phyloP scores from a whole-genome alignment of 2,113 vertebrate genomes.

The Rhea americana region DNA sequence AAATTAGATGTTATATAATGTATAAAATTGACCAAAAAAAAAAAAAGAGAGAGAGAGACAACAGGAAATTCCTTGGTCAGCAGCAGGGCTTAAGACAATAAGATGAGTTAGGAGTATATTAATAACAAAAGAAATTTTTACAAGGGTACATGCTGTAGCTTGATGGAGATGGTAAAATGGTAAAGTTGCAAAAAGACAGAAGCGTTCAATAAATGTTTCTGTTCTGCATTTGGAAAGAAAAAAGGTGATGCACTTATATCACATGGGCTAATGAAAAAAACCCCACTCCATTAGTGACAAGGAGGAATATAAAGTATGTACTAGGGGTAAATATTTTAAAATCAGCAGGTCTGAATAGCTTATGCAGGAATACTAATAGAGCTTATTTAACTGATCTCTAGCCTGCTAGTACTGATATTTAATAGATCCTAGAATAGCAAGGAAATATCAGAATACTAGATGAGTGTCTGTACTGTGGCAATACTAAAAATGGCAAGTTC shows the following conservation, averaged over 20 bases:
- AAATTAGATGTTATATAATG: not conserved
- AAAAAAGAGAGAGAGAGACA: not conserved
- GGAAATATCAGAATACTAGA: not conserved
- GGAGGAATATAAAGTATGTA: constrained; percentile 27
- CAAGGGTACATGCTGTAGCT: constrained; percentile 1
- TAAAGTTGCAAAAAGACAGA: constrained; percentile 14
- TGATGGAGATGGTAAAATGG: not conserved
- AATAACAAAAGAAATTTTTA: not conserved
- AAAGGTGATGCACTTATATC: constrained; percentile 12
- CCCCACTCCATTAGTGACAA: not conserved
- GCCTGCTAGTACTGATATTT: not conserved
- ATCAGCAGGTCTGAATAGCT: constrained; percentile 1
- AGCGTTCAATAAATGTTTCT: constrained; percentile 31
- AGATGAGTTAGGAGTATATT: constrained; percentile 6
- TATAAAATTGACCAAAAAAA: constrained; percentile 7
- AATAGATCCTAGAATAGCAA: constrained; percentile 3
- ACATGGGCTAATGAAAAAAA: not conserved
- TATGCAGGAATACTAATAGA: not conserved
- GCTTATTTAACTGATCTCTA: constrained; percentile 10
- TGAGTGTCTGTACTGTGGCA: not conserved
- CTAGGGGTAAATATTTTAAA: constrained; percentile 39
- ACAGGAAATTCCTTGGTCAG: not conserved
- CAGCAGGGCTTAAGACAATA: not conserved
- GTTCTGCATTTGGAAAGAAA: constrained; percentile 28
- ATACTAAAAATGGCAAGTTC: not conserved